These are phyloP conservation scores for Meriones unguiculatus DNA, from an alignment of 2,113 vertebrate genomes.

Conservation along the genomic window DNA sequence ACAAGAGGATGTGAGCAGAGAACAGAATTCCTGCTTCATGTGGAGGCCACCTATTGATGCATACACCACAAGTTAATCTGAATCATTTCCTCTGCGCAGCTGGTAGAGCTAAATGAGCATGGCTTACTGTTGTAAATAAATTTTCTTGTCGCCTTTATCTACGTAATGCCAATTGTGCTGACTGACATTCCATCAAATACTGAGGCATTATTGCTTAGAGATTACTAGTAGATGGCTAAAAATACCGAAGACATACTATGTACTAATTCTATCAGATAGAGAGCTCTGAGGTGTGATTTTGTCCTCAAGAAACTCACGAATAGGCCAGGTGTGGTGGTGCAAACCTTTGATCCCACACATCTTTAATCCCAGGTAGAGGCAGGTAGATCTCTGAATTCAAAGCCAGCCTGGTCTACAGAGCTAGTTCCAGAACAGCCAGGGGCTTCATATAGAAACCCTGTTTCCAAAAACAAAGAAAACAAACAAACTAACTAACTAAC, in stretches of 20 bases:
- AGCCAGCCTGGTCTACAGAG: too few species aligned
- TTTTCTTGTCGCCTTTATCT: conserved; percentile 1
- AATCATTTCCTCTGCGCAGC: not conserved
- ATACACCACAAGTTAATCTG: not conserved
- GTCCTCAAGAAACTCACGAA: conserved; percentile 21
- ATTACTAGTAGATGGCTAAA: conserved; percentile 19
- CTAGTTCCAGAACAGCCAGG: too few species aligned
- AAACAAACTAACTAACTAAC: too few species aligned
- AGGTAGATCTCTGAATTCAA: too few species aligned
- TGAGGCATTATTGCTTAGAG: not conserved
- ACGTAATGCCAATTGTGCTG: not conserved
- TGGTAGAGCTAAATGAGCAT: not conserved
- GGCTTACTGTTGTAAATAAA: not conserved
- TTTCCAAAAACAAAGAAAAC: too few species aligned
- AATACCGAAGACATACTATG: not conserved
- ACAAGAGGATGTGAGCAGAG: not conserved
- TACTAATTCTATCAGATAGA: not conserved
- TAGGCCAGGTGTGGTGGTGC: not conserved
- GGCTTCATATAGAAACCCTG: too few species aligned
- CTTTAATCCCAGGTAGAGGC: too few species aligned
- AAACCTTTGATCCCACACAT: not conserved
- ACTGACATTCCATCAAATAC: not conserved
- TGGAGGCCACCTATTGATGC: not conserved
- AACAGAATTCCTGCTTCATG: not conserved
- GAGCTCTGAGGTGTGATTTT: not conserved